Conservation (phyloP, 2,888 invertebrate genomes). For the Ectemnius lituratus region DNA sequence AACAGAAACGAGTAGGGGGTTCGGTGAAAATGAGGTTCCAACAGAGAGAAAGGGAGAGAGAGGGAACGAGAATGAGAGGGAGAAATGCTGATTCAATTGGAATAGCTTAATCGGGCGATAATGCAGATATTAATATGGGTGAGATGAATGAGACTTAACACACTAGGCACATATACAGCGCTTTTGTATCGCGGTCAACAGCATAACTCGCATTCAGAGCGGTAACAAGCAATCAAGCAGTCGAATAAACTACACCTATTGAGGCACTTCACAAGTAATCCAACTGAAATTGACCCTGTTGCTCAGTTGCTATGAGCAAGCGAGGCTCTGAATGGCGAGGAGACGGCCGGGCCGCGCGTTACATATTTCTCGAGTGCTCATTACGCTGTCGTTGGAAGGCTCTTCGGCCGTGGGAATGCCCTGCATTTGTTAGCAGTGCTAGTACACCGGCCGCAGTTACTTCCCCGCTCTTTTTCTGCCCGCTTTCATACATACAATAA, state of each 20-base stretch:
- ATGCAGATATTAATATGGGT: conserved; percentile 36
- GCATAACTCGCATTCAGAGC: conserved; percentile 44
- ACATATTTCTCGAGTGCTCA: conserved; percentile 15
- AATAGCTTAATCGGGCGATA: conserved; percentile 33
- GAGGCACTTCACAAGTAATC: conserved; percentile 61
- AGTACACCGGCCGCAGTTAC: not conserved
- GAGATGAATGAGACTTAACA: conserved; percentile 43
- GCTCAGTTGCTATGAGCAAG: conserved; percentile 39
- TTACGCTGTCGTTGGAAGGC: not conserved
- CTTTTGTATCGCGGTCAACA: conserved; percentile 46
- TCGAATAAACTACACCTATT: conserved; percentile 59
- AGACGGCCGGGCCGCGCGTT: conserved; percentile 12
- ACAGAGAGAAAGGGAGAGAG: no score
- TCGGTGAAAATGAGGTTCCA: conserved; percentile 5
- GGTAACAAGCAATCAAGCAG: conserved; percentile 57
- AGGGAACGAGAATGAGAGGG: no score
- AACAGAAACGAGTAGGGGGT: conserved; percentile 34
- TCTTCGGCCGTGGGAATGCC: conserved; percentile 26
- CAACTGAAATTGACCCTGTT: conserved; percentile 52
- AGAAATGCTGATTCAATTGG: no score
- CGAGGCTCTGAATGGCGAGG: conserved; percentile 27
- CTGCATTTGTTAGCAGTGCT: no score
- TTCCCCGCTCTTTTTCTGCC: not conserved
- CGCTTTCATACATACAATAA: conserved; percentile 3
- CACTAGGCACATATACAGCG: conserved; percentile 27